A percentile compares a stretch with the other conserved stretches of the same genome.
phyloP scores from a whole-genome alignment of 2,113 vertebrate species.

The Charina bottae region DNA sequence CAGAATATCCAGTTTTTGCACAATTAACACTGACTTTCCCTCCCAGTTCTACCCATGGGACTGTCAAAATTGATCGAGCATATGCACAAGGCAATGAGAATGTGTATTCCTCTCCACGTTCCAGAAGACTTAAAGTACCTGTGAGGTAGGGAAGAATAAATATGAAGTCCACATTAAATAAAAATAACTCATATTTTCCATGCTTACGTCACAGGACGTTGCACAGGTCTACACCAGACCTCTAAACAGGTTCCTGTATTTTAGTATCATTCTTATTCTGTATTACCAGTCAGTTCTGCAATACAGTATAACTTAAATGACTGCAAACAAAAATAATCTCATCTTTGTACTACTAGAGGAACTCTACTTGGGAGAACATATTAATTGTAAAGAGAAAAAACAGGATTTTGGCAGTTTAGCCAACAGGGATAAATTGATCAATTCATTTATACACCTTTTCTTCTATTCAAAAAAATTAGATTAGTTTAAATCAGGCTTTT shows the following conservation, averaged over 20 bases:
- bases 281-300: not conserved
- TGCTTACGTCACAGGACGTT: not conserved
- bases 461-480: not conserved
- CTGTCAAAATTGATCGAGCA: conserved; percentile 96
- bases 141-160: not conserved
- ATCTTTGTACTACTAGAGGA: not conserved
- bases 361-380: not conserved
- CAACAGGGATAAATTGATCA: not conserved
- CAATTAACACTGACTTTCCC: conserved; percentile 95
- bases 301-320: not conserved
- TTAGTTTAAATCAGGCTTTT: not conserved
- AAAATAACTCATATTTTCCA: conserved; percentile 17
- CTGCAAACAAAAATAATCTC: not conserved
- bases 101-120: conserved; percentile 92
- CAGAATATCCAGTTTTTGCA: conserved; percentile 91
- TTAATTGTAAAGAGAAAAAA: not conserved
- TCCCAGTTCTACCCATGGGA: conserved; percentile 97
- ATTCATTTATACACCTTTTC: not conserved
- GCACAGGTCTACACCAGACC: not conserved
- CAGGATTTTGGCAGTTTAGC: not conserved
- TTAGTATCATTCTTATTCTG: not conserved
- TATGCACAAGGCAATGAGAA: conserved; percentile 95
- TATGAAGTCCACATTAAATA: not conserved
- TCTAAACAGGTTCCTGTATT: not conserved
- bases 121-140: conserved; percentile 90